Conservation (phyloP, 1,140 invertebrate genomes). For the Pseudomyrmex cubaensis region DNA sequence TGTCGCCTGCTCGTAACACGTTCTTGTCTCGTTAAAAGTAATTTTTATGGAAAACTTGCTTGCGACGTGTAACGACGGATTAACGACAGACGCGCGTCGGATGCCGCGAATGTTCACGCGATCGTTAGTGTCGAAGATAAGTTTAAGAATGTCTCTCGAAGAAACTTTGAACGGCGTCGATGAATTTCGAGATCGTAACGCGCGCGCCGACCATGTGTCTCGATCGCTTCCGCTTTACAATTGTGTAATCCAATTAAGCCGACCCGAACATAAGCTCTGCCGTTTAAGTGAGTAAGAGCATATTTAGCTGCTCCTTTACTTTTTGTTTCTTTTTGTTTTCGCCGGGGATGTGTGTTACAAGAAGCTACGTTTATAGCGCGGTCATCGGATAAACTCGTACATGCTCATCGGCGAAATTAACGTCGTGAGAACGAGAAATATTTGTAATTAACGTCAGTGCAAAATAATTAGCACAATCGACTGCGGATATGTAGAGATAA, state of each 20-base stretch:
- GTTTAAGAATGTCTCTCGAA: constrained; percentile 12
- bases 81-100: constrained; percentile 22
- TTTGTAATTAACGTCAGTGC: not conserved
- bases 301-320: not conserved
- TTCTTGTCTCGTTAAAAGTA: constrained; percentile 68
- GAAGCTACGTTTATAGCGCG: constrained; percentile 15
- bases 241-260: constrained; percentile 45
- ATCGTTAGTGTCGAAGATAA: constrained; percentile 38
- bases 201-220: too few species aligned
- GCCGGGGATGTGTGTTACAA: constrained; percentile 10
- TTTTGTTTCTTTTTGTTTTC: not conserved
- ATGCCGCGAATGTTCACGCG: constrained; percentile 41
- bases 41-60: constrained; percentile 59
- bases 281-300: not conserved
- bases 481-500: too few species aligned
- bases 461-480: constrained; percentile 1
- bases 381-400: constrained; percentile 7
- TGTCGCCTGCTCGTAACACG: constrained; percentile 58
- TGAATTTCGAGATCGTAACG: constrained; percentile 33
- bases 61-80: constrained; percentile 35
- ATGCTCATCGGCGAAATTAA: constrained; percentile 17
- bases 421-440: not conserved
- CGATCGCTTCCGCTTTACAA: constrained; percentile 32
- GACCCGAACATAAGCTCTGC: not conserved
- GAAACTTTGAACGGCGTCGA: constrained; percentile 11